Base-by-base conservation (phyloP, 2,797 vertebrate species). In the Acanthurus leucopareius region DNA sequence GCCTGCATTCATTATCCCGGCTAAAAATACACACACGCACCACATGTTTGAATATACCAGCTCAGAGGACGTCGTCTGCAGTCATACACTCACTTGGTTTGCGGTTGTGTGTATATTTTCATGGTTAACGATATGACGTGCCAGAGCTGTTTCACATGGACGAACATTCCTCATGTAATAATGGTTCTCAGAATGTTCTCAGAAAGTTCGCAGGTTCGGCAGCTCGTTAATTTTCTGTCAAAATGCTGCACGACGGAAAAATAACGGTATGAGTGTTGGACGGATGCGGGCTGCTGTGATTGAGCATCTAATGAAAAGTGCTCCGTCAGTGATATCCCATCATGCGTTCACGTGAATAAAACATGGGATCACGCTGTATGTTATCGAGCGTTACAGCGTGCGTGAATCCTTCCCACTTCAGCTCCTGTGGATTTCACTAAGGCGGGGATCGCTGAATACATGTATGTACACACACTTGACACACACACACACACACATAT, bases 371-470 rank as follows among this genome's bases (percentile, higher is more conserved):
- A 53, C 3, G 66, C 60, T 76, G 73, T 59, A 79, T 59, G 44
- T 82, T 65, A 81, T 83, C 16, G 16, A 74, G 74, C 77, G 59
- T 57, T 35, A 63, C 74, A 42, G 64, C 63, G 45, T 10, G 61
- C 28, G 5, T 45, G 38, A 83, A 69, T 76, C 65, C 67, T 77
- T 63, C 15, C 40, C 75, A 72, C 80, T 82, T 77, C 59, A 77
- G 48, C 73, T 87, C 70, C 70, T 82, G 83, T 83, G 85, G 87
- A 83, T 92, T 86, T 78, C 80, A 68, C 72, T 68, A 52, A 87
- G 72, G 84, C 52, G 71, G 51, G 67, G 73, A 86, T 84, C 20
- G 11, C 47, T 73, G 77, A 16, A 10, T 32, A 28, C 82, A 87
- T 80, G 69, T 73, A 83, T 70, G 68, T 32, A 44, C 20, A n/a